Base-by-base conservation (phyloP, 1,140 invertebrate species). In the Trypoxylus dichotomus region DNA sequence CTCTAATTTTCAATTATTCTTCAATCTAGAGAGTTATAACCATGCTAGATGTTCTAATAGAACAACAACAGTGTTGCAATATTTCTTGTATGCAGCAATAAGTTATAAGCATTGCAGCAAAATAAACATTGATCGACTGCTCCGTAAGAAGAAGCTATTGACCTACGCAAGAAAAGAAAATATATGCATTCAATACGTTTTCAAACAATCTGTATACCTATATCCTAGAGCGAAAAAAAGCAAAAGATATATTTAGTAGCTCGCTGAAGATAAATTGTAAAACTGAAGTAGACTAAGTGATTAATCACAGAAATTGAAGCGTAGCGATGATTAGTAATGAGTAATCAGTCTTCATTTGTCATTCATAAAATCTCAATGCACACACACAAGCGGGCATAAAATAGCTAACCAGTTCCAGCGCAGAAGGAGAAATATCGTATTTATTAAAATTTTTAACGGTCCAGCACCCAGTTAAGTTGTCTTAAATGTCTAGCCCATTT, bases 311-410 rank as follows among this genome's bases (percentile, higher is more conserved):
- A 68, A 68, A 68, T 68, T 68, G 60, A 68, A 68, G 60, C 60
- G 60, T 68, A 68, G 60, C 60, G 24, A 68, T 68, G 60, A 68
- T 68, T 68, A 75, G 41, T 75, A 75, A 75, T 75, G 47, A 75
- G 37, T 43, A 43, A 75, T 75, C 74, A 75, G 74, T 75, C 74
- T 75, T 75, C 74, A 75, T 75, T 75, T 75, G 74, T 75, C 74
- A 75, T 43, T 43, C 32, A 24, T 75, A 75, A 41, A 75, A 75
- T 24, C 74, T 24, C n/a, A 75, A 75, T 41, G 19, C 74, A 21
- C 21, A 10, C 25, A 27, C 27, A 27, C 5, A 68, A 3, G 24
- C 60, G 21, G 3, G 21, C 24, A 6, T 68, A 24, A 29, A 68
- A 54, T 54, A 54, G 2, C 47, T 54, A 54, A 2, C 47, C 32